Base-by-base conservation (phyloP, 2,888 invertebrate species). In the Diploptera punctata region DNA sequence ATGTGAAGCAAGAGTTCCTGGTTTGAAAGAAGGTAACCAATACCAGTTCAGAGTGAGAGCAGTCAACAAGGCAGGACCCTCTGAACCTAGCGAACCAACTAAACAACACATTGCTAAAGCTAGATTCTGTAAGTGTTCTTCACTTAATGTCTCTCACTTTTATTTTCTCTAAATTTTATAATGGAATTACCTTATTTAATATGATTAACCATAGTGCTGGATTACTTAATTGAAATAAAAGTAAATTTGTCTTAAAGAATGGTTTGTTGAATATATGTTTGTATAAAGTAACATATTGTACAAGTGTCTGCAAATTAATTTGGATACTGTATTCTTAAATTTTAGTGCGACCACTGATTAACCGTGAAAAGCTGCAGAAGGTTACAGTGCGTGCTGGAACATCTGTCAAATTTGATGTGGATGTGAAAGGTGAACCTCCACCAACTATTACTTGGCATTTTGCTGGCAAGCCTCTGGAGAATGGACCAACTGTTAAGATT, bases 41-140 rank as follows among this genome's bases (percentile, higher is more conserved):
- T 98, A 98, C 83, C 97, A 98, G 84, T 98, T 98, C 88, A 88
- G 98, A n/a, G 94, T 98, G 0, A 88, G 93, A 5, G 97, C 98
- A 43, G 91, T 97, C 19, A 98, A 98, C 84, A 97, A 97, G 83
- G 98, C 97, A 7, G 98, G 98, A 1, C 92, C 93, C 1, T 93
- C 95, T 43, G 96, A 97, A 78, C 94, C 97, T 0, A 94, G 95
- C 70, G 97, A 97, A 75, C 87, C 95, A 2, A 95, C 96, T 0
- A 91, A 93, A 77, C 94, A 93, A 74, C 95, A 96, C 77, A 84
- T 93, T 61, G 94, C 95, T 29, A 97, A 97, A 84, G 93, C 94
- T 26, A 88, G 94, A 81, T 93, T 91, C 87, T 84, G 94, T 94
- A 86, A 92, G 92, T 87, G 77, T 73, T 57, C 71, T 7, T n/a